These are phyloP conservation scores for Stegodyphus mimosarum DNA, from an alignment of 1,140 invertebrate genomes.

Conservation along the genomic window DNA sequence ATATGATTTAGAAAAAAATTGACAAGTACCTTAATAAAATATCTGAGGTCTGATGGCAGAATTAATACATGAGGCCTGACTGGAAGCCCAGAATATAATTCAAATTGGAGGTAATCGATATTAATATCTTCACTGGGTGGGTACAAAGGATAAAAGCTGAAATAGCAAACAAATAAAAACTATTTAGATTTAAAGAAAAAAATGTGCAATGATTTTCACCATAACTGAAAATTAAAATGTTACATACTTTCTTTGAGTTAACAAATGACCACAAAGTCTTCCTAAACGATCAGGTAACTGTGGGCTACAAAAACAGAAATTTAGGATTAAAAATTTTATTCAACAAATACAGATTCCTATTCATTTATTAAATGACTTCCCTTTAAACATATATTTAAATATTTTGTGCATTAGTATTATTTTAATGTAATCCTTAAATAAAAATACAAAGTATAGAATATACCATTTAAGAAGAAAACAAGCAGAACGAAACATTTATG, in stretches of 20 bases:
- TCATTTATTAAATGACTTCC: too few species aligned
- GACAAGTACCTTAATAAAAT: conserved; percentile 80
- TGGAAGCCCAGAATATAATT: conserved; percentile 76
- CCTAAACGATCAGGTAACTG: conserved; percentile 74
- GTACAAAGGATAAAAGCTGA: conserved; percentile 81
- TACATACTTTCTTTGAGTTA: conserved; percentile 77
- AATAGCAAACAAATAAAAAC: conserved; percentile 3
- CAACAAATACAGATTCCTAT: too few species aligned
- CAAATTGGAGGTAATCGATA: conserved; percentile 78
- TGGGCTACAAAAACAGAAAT: conserved; percentile 61
- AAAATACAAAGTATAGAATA: too few species aligned
- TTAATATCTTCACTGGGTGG: conserved; percentile 77
- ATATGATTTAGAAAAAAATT: neutral
- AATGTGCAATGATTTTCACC: neutral
- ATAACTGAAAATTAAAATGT: neutral
- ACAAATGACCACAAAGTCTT: conserved; percentile 78
- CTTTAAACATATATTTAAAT: too few species aligned
- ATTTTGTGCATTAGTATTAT: too few species aligned
- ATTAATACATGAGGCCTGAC: conserved; percentile 83
- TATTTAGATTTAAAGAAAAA: too few species aligned
- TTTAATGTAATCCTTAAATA: too few species aligned
- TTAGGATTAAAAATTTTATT: neutral
- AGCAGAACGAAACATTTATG: too few species aligned
- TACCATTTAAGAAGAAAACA: too few species aligned
- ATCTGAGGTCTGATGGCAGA: conserved; percentile 83